Evolutionary conservation across 1,140 invertebrate genomes (phyloP).

Genomic region (Drosophila seguyi): DNA sequence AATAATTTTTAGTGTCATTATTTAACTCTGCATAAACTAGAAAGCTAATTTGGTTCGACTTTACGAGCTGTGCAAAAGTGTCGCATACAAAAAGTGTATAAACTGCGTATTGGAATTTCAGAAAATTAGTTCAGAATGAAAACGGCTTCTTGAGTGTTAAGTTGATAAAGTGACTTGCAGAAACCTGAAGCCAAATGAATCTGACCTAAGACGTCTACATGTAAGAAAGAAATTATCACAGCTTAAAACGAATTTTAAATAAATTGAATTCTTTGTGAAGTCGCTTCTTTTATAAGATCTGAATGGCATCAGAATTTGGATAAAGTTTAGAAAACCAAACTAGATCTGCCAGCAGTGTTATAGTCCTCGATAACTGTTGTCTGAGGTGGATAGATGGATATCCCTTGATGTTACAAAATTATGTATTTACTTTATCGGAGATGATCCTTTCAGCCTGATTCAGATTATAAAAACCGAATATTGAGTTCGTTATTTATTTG

Average conservation of each 20-base stretch:
- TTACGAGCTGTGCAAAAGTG: constrained; percentile 29
- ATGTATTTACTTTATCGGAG: neutral
- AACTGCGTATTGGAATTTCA: constrained; percentile 27
- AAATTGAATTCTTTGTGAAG: neutral
- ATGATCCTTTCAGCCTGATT: neutral
- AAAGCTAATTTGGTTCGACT: neutral
- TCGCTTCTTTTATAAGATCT: neutral
- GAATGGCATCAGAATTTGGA: neutral
- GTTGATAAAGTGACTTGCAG: constrained; percentile 19
- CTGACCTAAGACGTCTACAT: neutral
- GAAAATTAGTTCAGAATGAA: constrained; percentile 28
- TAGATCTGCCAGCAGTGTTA: neutral
- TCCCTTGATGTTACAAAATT: neutral
- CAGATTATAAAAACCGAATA: neutral
- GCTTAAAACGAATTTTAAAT: neutral
- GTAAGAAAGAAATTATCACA: neutral
- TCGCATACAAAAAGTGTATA: neutral
- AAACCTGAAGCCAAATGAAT: neutral
- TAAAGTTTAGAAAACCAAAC: neutral
- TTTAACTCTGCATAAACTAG: constrained; percentile 14
- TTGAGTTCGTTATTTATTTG: constrained; percentile 49
- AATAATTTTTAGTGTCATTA: constrained; percentile 42
- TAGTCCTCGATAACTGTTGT: neutral
- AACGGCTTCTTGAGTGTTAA: neutral
- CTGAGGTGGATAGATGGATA: neutral